Conservation (phyloP, 2,797 vertebrate genomes). For the Nannoperca australis region DNA sequence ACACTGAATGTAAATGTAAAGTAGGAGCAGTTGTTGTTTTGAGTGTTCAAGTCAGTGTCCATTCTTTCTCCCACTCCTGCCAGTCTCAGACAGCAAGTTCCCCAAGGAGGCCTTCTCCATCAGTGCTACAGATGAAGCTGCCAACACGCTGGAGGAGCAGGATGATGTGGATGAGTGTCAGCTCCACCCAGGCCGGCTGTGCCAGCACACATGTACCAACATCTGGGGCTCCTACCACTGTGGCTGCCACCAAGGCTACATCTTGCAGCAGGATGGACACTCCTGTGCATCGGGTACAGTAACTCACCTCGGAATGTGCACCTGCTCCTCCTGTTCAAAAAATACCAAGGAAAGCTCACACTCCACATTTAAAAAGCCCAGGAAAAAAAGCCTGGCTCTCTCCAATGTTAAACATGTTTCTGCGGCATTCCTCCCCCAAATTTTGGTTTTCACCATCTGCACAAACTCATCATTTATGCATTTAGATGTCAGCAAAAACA, state of each 20-base stretch:
- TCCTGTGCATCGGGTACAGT: constrained; percentile 87
- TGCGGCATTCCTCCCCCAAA: not conserved
- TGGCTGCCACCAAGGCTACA: constrained; percentile 88
- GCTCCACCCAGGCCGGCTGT: constrained; percentile 85
- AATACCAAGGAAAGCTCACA: not conserved
- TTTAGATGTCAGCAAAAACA: not conserved
- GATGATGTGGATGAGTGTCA: constrained; percentile 90
- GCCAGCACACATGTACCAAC: constrained; percentile 87
- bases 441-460: not conserved
- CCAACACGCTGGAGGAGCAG: constrained; percentile 87
- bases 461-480: not conserved
- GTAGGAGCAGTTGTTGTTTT: constrained; percentile 48
- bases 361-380: not conserved
- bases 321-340: not conserved
- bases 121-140: constrained; percentile 82
- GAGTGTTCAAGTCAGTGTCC: constrained; percentile 39
- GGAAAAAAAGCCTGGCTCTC: not conserved
- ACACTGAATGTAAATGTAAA: constrained; percentile 26
- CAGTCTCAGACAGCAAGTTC: constrained; percentile 87
- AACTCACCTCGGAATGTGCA: not conserved
- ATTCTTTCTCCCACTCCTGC: constrained; percentile 23
- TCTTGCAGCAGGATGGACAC: constrained; percentile 87
- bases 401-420: not conserved
- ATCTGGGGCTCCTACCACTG: constrained; percentile 90
- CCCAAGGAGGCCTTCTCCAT: constrained; percentile 88